Percentiles rank a stretch among this genome's conserved stretches.
Evolutionary conservation across 2,797 vertebrate genomes (phyloP).

Genomic region (Sardinella longiceps): DNA sequence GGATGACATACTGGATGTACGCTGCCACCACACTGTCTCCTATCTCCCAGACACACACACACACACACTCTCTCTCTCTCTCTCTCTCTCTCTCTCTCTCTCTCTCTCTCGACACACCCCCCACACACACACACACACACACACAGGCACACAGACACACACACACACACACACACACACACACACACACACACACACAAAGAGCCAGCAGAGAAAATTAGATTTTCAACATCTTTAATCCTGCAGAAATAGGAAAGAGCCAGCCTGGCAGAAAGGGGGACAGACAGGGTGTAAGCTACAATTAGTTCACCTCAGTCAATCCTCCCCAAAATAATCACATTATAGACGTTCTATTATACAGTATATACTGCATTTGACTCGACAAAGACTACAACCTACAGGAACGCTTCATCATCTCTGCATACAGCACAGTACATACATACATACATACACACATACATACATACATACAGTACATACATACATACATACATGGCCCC

Average conservation of each 20-base stretch:
- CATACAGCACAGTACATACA: too few species aligned
- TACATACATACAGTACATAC: too few species aligned
- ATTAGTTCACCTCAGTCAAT: neutral
- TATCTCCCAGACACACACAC: neutral
- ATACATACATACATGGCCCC: neutral
- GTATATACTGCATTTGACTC: too few species aligned
- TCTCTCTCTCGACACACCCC: neutral
- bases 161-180: neutral
- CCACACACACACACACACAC: neutral
- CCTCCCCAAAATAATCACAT: neutral
- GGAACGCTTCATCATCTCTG: neutral
- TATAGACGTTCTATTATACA: neutral
- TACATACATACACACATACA: too few species aligned
- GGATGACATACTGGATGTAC: neutral
- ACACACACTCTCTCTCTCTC: neutral
- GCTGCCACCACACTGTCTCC: neutral
- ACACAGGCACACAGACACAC: neutral
- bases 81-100: neutral
- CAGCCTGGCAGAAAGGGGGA: constrained; percentile 22
- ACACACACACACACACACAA: neutral
- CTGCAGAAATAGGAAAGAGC: neutral
- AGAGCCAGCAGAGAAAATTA: neutral
- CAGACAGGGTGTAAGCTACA: neutral
- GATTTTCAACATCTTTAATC: constrained; percentile 38
- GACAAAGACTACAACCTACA: neutral